These are phyloP conservation scores for Cepaea hortensis DNA, from an alignment of 2,888 invertebrate species.

Conservation along the genomic window DNA sequence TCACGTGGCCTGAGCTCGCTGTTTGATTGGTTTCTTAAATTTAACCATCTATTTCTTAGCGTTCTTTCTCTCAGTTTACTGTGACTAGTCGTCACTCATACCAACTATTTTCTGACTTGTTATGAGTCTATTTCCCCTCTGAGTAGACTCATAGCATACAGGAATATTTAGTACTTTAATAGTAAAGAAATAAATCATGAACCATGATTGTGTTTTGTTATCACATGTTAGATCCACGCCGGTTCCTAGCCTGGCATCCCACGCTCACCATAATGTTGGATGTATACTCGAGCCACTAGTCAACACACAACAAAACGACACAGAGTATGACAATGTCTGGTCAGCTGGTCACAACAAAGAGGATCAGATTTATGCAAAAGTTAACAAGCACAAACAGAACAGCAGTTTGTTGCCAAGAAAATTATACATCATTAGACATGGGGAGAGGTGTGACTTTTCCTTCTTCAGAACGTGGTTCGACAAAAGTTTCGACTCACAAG, in stretches of 20 bases:
- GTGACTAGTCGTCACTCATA: too few species aligned
- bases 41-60: too few species aligned
- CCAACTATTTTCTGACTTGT: too few species aligned
- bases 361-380: slow-evolving; percentile 60
- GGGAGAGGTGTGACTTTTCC: slow-evolving; percentile 94
- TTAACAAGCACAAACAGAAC: slow-evolving; percentile 42
- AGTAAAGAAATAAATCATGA: too few species aligned
- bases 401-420: slow-evolving; percentile 58
- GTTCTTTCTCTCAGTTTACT: too few species aligned
- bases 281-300: not conserved
- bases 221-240: not conserved
- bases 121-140: too few species aligned
- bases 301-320: slow-evolving; percentile 38
- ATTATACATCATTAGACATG: slow-evolving; percentile 89
- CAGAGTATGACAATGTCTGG: slow-evolving; percentile 60
- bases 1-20: too few species aligned
- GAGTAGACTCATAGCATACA: too few species aligned
- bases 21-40: too few species aligned
- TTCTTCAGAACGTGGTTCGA: slow-evolving; percentile 90
- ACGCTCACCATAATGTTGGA: not conserved
- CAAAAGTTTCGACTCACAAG: slow-evolving; percentile 86
- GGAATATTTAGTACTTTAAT: too few species aligned
- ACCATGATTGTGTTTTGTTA: too few species aligned
- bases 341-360: slow-evolving; percentile 49
- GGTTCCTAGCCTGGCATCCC: slow-evolving; percentile 4